Conservation (phyloP, 1,140 invertebrate species). For the Brachionus asplanchnoidis region DNA sequence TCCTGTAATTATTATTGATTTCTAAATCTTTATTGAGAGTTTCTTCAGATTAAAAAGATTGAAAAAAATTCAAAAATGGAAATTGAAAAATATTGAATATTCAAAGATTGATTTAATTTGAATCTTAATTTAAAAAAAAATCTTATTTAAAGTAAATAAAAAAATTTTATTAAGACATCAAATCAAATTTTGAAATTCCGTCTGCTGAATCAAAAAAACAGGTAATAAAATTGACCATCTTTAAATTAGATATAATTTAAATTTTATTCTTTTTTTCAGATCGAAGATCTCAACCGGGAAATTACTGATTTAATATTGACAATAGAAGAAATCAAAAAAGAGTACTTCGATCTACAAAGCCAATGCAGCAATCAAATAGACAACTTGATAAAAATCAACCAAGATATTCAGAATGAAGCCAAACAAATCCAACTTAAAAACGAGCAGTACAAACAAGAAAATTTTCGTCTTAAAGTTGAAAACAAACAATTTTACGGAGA, state of each 20-base stretch:
- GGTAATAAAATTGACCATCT: neutral
- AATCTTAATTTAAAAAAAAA: too few species aligned
- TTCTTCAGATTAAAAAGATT: neutral
- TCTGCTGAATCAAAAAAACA: neutral
- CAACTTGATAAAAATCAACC: slow-evolving; percentile 10
- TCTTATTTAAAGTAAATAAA: neutral
- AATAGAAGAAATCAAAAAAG: neutral
- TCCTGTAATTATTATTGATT: too few species aligned
- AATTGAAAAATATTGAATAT: too few species aligned
- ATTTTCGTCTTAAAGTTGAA: slow-evolving; percentile 22
- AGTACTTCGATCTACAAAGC: slow-evolving; percentile 8
- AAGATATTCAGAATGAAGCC: neutral
- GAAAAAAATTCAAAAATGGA: neutral
- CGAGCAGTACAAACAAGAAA: slow-evolving; percentile 4
- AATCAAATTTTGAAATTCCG: neutral
- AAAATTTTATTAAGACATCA: neutral
- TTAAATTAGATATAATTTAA: neutral
- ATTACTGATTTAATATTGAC: neutral
- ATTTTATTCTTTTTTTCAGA: neutral
- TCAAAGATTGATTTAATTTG: too few species aligned
- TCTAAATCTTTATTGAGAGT: too few species aligned
- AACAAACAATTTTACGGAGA: slow-evolving; percentile 38
- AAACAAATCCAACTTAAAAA: neutral
- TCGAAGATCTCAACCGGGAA: slow-evolving; percentile 12
- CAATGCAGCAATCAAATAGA: neutral